Conservation (phyloP, 2,888 invertebrate genomes). For the Allophyes oxyacanthae region DNA sequence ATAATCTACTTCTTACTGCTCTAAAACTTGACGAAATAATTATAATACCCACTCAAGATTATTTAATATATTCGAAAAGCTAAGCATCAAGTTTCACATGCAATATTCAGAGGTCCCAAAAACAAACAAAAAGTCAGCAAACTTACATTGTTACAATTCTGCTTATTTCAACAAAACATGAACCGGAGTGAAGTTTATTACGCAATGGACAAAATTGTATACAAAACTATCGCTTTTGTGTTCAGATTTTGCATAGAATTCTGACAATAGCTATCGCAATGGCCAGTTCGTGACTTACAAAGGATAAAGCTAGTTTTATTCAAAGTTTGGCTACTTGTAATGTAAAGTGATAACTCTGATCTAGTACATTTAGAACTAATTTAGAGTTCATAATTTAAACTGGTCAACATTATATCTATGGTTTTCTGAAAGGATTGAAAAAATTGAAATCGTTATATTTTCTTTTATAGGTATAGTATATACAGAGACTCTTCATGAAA, state of each 20-base stretch:
- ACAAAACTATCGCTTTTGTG: conserved; percentile 6
- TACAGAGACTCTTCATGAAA: too few relatives aligned
- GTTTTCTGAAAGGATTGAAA: too few relatives aligned
- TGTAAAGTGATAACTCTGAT: too few relatives aligned
- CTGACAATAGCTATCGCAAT: conserved; percentile 2
- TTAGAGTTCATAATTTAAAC: too few relatives aligned
- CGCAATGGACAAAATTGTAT: background rate
- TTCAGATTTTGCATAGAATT: conserved; percentile 10
- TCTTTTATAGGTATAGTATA: too few relatives aligned
- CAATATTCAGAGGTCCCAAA: background rate
- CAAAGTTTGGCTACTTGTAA: background rate
- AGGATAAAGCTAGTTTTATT: conserved; percentile 6
- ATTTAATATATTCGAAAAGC: too few relatives aligned
- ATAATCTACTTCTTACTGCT: too few relatives aligned
- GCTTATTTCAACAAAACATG: conserved; percentile 8
- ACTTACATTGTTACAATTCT: background rate
- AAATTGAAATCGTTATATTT: too few relatives aligned
- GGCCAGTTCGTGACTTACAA: conserved; percentile 2
- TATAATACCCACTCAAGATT: too few relatives aligned
- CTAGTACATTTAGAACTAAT: background rate
- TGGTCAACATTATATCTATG: too few relatives aligned
- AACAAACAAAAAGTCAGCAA: background rate
- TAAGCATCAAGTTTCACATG: too few relatives aligned
- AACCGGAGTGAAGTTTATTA: conserved; percentile 1
- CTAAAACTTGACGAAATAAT: too few relatives aligned